These are phyloP conservation scores for Nycticorax nycticorax DNA, from an alignment of 2,113 vertebrate species.

Conservation along the genomic window DNA sequence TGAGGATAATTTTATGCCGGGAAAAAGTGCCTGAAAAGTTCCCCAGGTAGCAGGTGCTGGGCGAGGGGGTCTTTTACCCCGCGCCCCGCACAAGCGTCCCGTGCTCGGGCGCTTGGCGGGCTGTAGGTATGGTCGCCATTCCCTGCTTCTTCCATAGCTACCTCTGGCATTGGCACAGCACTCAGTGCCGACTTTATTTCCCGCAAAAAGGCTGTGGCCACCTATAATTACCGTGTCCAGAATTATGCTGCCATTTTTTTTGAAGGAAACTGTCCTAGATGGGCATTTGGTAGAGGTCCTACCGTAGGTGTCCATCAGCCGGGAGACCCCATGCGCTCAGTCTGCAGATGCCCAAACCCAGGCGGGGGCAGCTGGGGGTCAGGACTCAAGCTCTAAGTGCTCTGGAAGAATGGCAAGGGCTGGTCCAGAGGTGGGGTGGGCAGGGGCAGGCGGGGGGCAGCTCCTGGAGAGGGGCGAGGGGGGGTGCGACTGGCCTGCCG, in stretches of 20 bases:
- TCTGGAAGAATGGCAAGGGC: not conserved
- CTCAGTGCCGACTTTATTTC: not conserved
- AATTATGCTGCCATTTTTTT: accelerated
- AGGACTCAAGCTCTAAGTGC: not conserved
- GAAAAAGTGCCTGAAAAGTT: not conserved
- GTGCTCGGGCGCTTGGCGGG: accelerated
- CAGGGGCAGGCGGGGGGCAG: too few relatives aligned
- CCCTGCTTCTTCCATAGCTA: not conserved
- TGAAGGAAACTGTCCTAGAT: not conserved
- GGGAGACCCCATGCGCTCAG: accelerated
- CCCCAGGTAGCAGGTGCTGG: not conserved
- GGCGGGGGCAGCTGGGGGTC: not conserved
- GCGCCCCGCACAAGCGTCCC: not conserved
- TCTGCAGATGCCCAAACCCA: not conserved
- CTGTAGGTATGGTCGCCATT: not conserved
- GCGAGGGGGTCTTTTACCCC: accelerated
- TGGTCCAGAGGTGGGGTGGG: not conserved
- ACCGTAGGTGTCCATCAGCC: accelerated
- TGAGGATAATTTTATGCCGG: not conserved
- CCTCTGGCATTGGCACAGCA: not conserved
- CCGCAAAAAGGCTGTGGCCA: not conserved
- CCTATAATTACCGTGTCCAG: not conserved
- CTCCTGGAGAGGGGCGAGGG: too few relatives aligned
- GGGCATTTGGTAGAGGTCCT: not conserved
- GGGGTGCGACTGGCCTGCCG: too few relatives aligned